A percentile compares a stretch with the other conserved stretches of the same genome.
Conservation (phyloP, 2,888 invertebrate species). For the Drosophila helvetica region DNA sequence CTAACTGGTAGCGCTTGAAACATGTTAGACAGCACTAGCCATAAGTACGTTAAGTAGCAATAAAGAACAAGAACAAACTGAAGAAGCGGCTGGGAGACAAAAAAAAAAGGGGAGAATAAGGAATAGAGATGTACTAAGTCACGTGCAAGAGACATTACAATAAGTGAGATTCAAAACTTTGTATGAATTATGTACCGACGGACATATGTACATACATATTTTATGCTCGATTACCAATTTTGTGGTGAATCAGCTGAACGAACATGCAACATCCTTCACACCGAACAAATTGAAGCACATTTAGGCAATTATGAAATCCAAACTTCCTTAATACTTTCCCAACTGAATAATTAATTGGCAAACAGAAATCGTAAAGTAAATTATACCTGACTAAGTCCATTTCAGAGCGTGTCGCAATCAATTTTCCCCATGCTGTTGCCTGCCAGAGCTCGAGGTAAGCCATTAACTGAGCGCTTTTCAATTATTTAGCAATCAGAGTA, state of each 20-base stretch:
- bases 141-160: too few species aligned
- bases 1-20: too few species aligned
- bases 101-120: too few species aligned
- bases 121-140: too few species aligned
- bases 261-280: not conserved
- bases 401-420: slow-evolving; percentile 33
- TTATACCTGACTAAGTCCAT: slow-evolving; percentile 27
- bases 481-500: slow-evolving; percentile 35
- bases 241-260: too few species aligned
- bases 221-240: not conserved
- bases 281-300: not conserved
- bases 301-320: not conserved
- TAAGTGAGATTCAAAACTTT: too few species aligned
- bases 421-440: slow-evolving; percentile 5
- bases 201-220: too few species aligned
- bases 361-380: slow-evolving; percentile 12
- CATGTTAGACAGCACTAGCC: too few species aligned
- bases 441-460: slow-evolving; percentile 3
- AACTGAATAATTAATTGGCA: not conserved
- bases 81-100: too few species aligned
- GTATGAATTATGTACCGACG: too few species aligned
- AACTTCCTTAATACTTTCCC: not conserved
- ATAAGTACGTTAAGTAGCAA: too few species aligned
- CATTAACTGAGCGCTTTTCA: slow-evolving; percentile 37
- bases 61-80: too few species aligned